These are phyloP conservation scores for Philopotamus ludificatus DNA, from an alignment of 1,140 invertebrate species.

Conservation along the genomic window DNA sequence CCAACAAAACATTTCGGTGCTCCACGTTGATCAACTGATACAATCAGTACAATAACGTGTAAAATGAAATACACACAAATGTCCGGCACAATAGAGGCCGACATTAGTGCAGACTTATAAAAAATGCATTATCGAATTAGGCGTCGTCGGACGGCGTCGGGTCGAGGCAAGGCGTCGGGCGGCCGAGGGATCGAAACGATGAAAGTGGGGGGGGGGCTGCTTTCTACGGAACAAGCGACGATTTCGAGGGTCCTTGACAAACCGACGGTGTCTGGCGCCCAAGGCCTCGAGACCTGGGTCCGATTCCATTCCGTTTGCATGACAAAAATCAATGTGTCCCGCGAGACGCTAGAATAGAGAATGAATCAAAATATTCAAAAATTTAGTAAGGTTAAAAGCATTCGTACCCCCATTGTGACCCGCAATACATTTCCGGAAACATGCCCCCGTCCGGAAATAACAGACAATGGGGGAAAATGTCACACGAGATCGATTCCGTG, in stretches of 20 bases:
- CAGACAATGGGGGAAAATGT: neutral
- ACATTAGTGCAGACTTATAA: too few species aligned
- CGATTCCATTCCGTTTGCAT: neutral
- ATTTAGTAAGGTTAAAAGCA: too few species aligned
- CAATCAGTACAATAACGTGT: too few species aligned
- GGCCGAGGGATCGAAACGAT: neutral
- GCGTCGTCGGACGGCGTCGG: too few species aligned
- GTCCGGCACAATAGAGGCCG: too few species aligned
- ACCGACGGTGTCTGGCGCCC: slow-evolving; percentile 19
- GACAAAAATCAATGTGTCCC: slow-evolving; percentile 18
- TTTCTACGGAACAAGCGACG: neutral
- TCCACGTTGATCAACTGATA: too few species aligned
- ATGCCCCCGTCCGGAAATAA: neutral
- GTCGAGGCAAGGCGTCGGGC: neutral
- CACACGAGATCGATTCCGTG: neutral
- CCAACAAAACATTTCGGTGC: too few species aligned
- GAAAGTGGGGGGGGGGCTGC: neutral
- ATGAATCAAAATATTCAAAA: too few species aligned
- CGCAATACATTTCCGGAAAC: neutral
- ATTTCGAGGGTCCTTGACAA: slow-evolving; percentile 7
- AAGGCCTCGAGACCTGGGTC: slow-evolving; percentile 1
- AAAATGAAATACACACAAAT: too few species aligned
- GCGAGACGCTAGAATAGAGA: too few species aligned
- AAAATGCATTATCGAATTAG: neutral
- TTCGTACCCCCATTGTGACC: too few species aligned